Conservation (phyloP, 2,888 invertebrate genomes). For the Phyllotreta striolata region DNA sequence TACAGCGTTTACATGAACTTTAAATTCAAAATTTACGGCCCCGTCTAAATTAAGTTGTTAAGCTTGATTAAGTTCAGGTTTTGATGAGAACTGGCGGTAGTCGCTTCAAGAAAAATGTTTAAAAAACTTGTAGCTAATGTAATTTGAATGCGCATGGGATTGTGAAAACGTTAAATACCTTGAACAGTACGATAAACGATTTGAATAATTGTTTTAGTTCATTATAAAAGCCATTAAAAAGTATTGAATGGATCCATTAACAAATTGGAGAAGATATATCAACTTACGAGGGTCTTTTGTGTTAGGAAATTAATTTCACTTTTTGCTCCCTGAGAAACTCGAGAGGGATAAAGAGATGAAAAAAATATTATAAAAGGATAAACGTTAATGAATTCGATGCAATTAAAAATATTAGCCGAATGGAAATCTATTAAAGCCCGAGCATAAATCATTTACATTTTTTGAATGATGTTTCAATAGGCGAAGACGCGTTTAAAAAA, state of each 20-base stretch:
- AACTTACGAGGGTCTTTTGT: conserved; percentile 31
- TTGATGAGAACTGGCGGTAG: conserved; percentile 19
- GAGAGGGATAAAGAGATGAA: conserved; percentile 26
- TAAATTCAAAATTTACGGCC: conserved; percentile 51
- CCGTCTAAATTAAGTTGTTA: conserved; percentile 54
- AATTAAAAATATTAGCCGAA: conserved; percentile 47
- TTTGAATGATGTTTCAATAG: conserved; percentile 24
- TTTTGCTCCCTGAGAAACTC: conserved; percentile 27
- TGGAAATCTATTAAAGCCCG: conserved; percentile 46
- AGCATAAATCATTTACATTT: conserved; percentile 47
- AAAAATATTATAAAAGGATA: conserved; percentile 29
- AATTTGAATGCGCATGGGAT: too few species aligned
- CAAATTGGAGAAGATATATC: conserved; percentile 20
- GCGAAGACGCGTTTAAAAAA: conserved; percentile 21
- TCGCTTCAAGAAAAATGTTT: conserved; percentile 20
- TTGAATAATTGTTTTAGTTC: conserved; percentile 1
- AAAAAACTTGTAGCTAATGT: neutral
- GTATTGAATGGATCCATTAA: conserved; percentile 31
- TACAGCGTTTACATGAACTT: conserved; percentile 52
- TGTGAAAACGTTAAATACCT: too few species aligned
- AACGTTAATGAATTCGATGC: conserved; percentile 44
- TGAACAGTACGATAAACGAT: too few species aligned
- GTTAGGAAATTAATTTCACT: conserved; percentile 24
- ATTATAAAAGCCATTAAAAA: conserved; percentile 14
- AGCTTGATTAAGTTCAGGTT: conserved; percentile 49